Conservation (phyloP, 2,797 vertebrate species). For the Phalloptychus januarius region DNA sequence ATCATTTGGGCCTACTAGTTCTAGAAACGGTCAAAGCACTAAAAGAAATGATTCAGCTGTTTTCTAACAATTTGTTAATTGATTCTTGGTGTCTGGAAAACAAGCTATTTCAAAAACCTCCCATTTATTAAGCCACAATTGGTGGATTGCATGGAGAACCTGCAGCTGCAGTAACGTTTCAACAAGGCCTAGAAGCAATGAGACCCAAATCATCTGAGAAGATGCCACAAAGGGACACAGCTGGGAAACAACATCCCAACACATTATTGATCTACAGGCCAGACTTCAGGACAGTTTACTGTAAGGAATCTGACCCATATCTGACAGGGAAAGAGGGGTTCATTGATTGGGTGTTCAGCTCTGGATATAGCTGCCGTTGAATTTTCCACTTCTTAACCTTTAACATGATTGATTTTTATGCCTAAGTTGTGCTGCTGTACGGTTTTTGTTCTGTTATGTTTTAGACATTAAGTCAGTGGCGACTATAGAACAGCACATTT, state of each 20-base stretch:
- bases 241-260: conserved; percentile 6
- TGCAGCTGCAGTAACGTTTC: neutral
- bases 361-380: conserved; percentile 17
- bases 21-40: neutral
- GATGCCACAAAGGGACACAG: conserved; percentile 10
- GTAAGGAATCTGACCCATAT: conserved; percentile 34
- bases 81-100: neutral
- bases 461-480: neutral
- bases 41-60: neutral
- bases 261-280: conserved; percentile 26
- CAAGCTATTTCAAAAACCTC: neutral
- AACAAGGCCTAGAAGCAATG: conserved; percentile 24
- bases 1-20: neutral
- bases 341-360: conserved; percentile 26
- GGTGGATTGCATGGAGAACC: neutral
- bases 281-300: conserved; percentile 27
- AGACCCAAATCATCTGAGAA: conserved; percentile 17
- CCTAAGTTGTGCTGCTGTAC: conserved; percentile 7
- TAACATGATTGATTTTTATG: conserved; percentile 7
- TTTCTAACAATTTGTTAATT: neutral
- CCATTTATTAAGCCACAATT: neutral
- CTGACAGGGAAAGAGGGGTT: conserved; percentile 16
- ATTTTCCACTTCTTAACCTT: conserved; percentile 11
- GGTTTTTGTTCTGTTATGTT: conserved; percentile 4
- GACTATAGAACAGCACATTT: conserved; percentile 13